Evolutionary conservation across 2,797 vertebrate species (phyloP).

Genomic region (Neosalanx taihuensis): DNA sequence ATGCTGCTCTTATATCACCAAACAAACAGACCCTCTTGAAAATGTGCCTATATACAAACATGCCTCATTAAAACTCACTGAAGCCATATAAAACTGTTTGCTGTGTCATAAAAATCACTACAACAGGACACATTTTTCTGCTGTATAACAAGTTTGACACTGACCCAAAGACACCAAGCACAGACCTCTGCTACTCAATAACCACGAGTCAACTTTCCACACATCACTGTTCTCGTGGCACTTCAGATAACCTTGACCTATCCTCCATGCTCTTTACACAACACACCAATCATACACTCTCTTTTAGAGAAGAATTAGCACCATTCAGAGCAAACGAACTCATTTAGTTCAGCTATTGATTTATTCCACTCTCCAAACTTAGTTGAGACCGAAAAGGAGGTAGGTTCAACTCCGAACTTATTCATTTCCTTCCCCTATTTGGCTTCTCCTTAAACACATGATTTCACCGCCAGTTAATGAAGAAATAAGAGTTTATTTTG

Average conservation of each 20-base stretch:
- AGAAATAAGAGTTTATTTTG: not conserved
- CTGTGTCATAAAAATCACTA: conserved; percentile 2
- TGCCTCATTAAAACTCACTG: not conserved
- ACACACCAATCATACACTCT: not conserved
- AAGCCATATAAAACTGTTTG: not conserved
- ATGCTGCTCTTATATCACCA: not conserved
- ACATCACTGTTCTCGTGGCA: not conserved
- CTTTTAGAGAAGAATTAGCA: no score
- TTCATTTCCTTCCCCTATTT: no score
- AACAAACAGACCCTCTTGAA: not conserved
- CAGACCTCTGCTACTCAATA: conserved; percentile 10
- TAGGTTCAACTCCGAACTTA: no score
- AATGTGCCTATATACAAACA: not conserved
- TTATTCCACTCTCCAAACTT: no score
- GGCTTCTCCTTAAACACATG: not conserved
- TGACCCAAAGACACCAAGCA: not conserved
- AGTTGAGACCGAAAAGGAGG: no score
- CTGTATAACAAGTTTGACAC: conserved; percentile 17
- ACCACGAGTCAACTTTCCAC: not conserved
- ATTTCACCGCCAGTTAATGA: not conserved
- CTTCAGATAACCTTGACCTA: not conserved
- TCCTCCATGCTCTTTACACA: not conserved
- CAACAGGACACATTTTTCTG: conserved; percentile 11
- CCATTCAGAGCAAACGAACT: no score
- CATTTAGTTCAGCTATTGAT: no score